Base-by-base conservation (phyloP, 2,797 vertebrate species). In the Microhierax caerulescens region DNA sequence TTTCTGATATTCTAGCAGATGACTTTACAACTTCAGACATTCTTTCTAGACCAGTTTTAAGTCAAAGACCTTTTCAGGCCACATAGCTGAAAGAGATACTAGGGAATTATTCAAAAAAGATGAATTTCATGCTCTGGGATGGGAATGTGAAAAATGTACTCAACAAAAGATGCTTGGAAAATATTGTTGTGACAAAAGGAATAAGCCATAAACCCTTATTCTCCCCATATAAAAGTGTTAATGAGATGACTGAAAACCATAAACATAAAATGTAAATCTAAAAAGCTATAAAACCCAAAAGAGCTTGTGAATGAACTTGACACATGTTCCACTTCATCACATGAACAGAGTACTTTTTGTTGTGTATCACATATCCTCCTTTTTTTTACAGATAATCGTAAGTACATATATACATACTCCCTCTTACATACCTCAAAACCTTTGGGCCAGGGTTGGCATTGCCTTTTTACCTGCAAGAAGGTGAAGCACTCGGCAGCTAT, bases 101-200 rank as follows among this genome's bases (percentile, higher is more conserved):
- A 43, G 1, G 30, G 45, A 91, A 94, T 80, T 75, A 82, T 57
- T 72, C 60, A 93, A 67, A 93, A 89, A 93, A 88, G 24, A 95
- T 32, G 60, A 30, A 87, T 89, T 89, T 89, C 70, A 92, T 37
- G 68, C 53, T 88, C 45, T 76, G 32, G 34, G 36, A 91, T 53
- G 23, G 54, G 48, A 93, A 92, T 6, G 30, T 8, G 8, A 92
- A 97, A 92, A 87, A 77, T 27, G 3, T n/a, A 57, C 37, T 69
- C 32, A 88, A 75, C 37, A 87, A 82, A 93, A 72, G 8, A 68
- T 6, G 25, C 53, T 88, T 80, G 51, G 37, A 95, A 88, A 91
- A 93, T 23, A 85, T 50, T 64, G 53, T 75, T 75, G 39, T 43
- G 63, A 93, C 50, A 87, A 81, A 89, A 83, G 82, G 24, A 85